Evolutionary conservation across 2,888 invertebrate species (phyloP).

Genomic region (Exocentrus adspersus): DNA sequence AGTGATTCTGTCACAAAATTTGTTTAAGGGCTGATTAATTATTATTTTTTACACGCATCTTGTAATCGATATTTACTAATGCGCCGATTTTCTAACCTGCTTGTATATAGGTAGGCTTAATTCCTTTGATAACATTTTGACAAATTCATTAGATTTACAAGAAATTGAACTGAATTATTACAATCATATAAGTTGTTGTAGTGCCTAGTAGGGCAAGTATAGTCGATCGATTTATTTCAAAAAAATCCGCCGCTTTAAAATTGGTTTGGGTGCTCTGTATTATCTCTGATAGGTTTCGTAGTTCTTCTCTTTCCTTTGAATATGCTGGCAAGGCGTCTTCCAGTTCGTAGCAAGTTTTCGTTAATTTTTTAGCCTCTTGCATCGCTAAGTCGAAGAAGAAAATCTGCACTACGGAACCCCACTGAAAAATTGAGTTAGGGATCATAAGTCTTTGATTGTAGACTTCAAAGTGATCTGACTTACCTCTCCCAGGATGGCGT

Average conservation of each 20-base stretch:
- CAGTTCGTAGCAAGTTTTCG: neutral
- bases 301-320: neutral
- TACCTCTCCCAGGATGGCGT: neutral
- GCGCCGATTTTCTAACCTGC: too few species aligned
- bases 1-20: too few species aligned
- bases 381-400: neutral
- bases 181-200: constrained; percentile 9
- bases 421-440: too few species aligned
- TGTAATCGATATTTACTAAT: too few species aligned
- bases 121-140: too few species aligned
- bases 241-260: constrained; percentile 11
- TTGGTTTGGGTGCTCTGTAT: neutral
- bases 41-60: too few species aligned
- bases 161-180: constrained; percentile 8
- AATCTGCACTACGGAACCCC: neutral
- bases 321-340: neutral
- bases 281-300: neutral
- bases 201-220: constrained; percentile 4
- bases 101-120: too few species aligned
- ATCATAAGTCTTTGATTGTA: too few species aligned
- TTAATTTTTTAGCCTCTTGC: neutral
- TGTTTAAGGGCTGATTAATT: too few species aligned
- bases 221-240: constrained; percentile 4
- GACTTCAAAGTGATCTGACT: too few species aligned
- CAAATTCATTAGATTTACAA: neutral